A percentile compares a stretch with the other conserved stretches of the same genome.
Conservation (phyloP, 1,140 invertebrate species). For the Drosophila sproati region DNA sequence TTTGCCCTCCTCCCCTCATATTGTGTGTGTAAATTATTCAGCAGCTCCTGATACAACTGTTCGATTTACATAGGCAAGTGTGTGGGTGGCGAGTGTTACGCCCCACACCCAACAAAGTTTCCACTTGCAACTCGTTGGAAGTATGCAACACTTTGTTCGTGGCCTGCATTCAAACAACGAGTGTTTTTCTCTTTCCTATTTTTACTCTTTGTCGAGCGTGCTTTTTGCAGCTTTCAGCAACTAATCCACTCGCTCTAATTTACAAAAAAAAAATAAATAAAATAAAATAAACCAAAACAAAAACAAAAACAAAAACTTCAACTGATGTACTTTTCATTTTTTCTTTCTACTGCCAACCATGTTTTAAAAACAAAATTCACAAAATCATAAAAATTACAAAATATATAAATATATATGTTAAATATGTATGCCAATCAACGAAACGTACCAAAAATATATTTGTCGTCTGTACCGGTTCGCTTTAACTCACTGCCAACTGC, state of each 20-base stretch:
- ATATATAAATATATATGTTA: constrained; percentile 44
- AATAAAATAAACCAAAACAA: neutral
- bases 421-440: constrained; percentile 27
- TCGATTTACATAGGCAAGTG: constrained; percentile 75
- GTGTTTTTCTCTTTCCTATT: neutral
- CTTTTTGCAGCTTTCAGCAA: constrained; percentile 18
- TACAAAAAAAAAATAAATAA: neutral
- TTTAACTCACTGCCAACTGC: constrained; percentile 81
- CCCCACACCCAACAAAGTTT: constrained; percentile 26
- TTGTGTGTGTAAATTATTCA: constrained; percentile 60
- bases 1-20: constrained; percentile 16
- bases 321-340: constrained; percentile 34
- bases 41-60: constrained; percentile 54
- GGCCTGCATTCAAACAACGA: constrained; percentile 1
- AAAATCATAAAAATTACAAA: constrained; percentile 45
- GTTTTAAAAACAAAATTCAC: constrained; percentile 34
- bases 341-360: constrained; percentile 31
- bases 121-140: constrained; percentile 18
- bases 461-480: constrained; percentile 67
- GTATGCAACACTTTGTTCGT: constrained; percentile 43
- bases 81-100: constrained; percentile 15
- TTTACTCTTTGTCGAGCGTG: neutral
- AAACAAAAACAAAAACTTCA: constrained; percentile 5
- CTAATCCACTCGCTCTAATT: constrained; percentile 29
- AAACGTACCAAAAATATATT: constrained; percentile 46